phyloP scores from a whole-genome alignment of 2,797 vertebrate genomes.

The Chrysocyon brachyurus region DNA sequence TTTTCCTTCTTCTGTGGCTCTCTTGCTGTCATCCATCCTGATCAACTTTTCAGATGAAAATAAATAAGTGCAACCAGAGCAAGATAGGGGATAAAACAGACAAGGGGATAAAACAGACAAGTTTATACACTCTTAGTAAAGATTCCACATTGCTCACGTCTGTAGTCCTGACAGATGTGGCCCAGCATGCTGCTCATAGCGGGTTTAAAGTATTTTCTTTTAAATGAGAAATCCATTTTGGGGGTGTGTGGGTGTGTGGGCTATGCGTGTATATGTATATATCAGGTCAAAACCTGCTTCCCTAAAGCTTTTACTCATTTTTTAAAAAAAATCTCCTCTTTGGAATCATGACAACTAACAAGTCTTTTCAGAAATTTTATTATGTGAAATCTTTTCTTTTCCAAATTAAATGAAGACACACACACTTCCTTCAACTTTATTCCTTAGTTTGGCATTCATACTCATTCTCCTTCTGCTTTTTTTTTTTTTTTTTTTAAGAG shows the following conservation, averaged over 20 bases:
- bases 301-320: not conserved
- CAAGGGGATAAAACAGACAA: not conserved
- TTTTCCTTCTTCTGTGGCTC: not conserved
- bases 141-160: not conserved
- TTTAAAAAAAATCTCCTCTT: not conserved
- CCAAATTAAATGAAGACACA: conserved; percentile 1
- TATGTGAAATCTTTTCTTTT: not conserved
- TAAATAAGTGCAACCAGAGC: not conserved
- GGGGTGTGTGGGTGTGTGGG: too few species aligned
- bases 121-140: conserved; percentile 13
- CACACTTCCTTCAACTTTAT: not conserved
- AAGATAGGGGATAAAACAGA: not conserved
- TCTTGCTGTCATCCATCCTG: not conserved
- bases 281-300: not conserved
- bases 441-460: not conserved
- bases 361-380: conserved; percentile 42
- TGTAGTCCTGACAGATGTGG: not conserved
- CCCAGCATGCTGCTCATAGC: not conserved
- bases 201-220: not conserved
- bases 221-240: not conserved
- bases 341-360: not conserved
- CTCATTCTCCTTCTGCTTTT: not conserved
- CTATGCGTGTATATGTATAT: not conserved
- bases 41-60: conserved; percentile 11
- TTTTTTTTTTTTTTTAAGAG: not conserved